Evolutionary conservation across 2,113 vertebrate genomes (phyloP).

Genomic region (Cricetomys ansorgei): DNA sequence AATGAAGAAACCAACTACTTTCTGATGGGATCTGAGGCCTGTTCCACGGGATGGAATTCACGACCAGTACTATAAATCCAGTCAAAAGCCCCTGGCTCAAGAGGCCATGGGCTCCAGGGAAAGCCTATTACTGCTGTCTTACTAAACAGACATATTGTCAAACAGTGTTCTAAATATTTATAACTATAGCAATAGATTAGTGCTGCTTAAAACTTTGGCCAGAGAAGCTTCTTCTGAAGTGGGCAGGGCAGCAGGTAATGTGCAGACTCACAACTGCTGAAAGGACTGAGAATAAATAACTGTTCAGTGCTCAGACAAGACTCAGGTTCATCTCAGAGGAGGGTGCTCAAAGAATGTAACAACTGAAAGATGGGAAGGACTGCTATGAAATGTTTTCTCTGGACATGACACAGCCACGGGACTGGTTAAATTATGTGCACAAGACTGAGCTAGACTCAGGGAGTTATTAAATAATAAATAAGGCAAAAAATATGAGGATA

Average conservation of each 20-base stretch:
- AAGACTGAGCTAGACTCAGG: not conserved
- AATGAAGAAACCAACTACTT: not conserved
- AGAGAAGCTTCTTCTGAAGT: not conserved
- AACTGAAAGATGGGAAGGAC: not conserved
- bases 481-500: not conserved
- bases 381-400: not conserved
- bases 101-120: too few relatives aligned
- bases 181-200: not conserved
- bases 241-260: not conserved
- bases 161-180: not conserved
- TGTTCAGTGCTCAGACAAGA: not conserved
- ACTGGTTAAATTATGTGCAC: not conserved
- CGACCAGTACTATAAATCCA: not conserved
- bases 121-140: not conserved
- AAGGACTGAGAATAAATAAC: not conserved
- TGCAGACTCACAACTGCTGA: not conserved
- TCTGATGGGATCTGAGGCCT: not conserved
- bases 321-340: not conserved
- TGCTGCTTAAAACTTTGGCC: not conserved
- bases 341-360: not conserved
- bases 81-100: not conserved
- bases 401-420: not conserved
- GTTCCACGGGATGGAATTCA: not conserved
- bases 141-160: not conserved
- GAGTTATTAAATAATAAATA: not conserved